Percentiles rank a stretch among this genome's conserved stretches.
Evolutionary conservation across 2,797 vertebrate species (phyloP).

Genomic region (Cuculus canorus): DNA sequence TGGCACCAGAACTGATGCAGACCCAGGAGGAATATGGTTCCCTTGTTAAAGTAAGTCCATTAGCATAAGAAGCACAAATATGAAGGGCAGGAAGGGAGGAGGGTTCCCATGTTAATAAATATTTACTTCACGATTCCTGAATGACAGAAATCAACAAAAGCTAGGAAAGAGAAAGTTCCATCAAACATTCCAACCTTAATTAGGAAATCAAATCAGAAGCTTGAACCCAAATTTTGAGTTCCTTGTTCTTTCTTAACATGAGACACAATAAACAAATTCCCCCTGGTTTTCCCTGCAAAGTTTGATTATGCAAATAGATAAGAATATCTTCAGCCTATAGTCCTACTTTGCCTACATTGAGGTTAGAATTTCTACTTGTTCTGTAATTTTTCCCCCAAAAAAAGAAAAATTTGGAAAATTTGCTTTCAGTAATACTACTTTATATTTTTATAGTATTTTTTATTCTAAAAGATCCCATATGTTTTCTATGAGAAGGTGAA

Average conservation of each 20-base stretch:
- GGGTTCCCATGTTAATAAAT: slow-evolving; percentile 68
- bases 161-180: slow-evolving; percentile 28
- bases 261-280: not conserved
- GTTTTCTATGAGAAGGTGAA: not conserved
- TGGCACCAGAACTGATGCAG: slow-evolving; percentile 30
- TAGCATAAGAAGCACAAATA: slow-evolving; percentile 66
- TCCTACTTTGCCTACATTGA: not conserved
- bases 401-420: not conserved
- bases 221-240: not conserved
- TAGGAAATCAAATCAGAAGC: slow-evolving; percentile 11
- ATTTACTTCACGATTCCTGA: slow-evolving; percentile 60
- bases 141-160: slow-evolving; percentile 64
- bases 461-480: not conserved
- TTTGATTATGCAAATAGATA: not conserved
- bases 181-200: not conserved
- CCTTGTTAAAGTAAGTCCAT: slow-evolving; percentile 59
- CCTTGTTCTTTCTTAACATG: not conserved
- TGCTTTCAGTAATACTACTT: not conserved
- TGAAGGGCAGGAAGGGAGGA: slow-evolving; percentile 51
- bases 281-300: not conserved
- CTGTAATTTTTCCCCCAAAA: not conserved
- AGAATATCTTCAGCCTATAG: not conserved
- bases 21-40: slow-evolving; percentile 61
- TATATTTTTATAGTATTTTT: not conserved
- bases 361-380: not conserved